Evolutionary conservation across 1,140 invertebrate species (phyloP), one percentile per base, ranked within the genome.

Genomic region (Ectropis grisescens): DNA sequence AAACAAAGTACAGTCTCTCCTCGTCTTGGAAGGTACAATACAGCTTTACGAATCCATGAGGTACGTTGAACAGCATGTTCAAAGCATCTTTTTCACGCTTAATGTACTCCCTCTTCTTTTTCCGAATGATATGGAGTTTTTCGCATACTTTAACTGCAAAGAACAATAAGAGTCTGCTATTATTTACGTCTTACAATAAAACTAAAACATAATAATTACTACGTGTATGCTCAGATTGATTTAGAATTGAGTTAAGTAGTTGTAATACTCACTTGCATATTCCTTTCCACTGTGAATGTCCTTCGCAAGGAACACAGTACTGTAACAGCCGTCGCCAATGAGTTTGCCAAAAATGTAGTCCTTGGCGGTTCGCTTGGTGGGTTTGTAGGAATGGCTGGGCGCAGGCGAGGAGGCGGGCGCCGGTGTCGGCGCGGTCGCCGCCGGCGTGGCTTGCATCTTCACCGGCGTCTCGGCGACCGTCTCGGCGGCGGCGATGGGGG

Each of bases 11-110:
- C 10, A 99, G 87, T 58, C 95, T 88, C 46, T 95, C 90, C 11
- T 85, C 55, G 79, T 99, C 97, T 85, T 99, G 98, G 85, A 99
- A 99, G 23, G 98, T 98, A 75, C 92, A 98, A 61, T 92, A 96
- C 2, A 99, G 84, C 58, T 92, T 91, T 9, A 98, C 94, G 72
- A 99, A 96, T 68, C 95, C 97, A 61, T 88, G 67, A 54, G 85
- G 85, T 23, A 84, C 84, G 39, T 82, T 83, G 32, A 88, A 89
- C 24, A 95, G 72, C 78, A 90, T 89, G 58, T 92, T 90, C 44
- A 98, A 75, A 9, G 96, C 91, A 58, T 97, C 92, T 71, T 96
- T 97, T 67, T 98, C 96, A 22, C 96, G 85, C 71, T 92, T 93
- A 16, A 99, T 92, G 70, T 97, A 96, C 56, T 96, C 91, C 33